These are phyloP conservation scores for Chirona hameri DNA, from an alignment of 2,888 invertebrate genomes.

Conservation along the genomic window DNA sequence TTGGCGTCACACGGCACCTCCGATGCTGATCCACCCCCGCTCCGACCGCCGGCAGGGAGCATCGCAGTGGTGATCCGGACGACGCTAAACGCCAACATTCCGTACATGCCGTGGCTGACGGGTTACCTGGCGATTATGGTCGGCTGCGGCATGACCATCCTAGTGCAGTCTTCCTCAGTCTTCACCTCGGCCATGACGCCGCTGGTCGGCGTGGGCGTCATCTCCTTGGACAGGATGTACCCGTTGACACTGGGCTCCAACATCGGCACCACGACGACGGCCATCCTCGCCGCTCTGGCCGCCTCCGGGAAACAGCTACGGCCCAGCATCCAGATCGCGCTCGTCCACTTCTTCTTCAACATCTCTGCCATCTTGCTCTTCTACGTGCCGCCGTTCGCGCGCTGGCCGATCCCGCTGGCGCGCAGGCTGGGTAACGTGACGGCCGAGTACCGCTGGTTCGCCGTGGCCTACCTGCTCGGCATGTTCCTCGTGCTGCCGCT, in stretches of 20 bases:
- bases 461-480: constrained; percentile 50
- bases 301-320: constrained; percentile 45
- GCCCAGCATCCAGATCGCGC: constrained; percentile 49
- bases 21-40: no score
- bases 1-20: no score
- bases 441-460: constrained; percentile 56
- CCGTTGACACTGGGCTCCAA: constrained; percentile 56
- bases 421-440: constrained; percentile 53
- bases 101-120: constrained; percentile 51
- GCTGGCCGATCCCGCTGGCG: constrained; percentile 53
- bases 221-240: constrained; percentile 54
- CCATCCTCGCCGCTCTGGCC: constrained; percentile 53
- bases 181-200: constrained; percentile 58
- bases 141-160: constrained; percentile 54
- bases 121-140: constrained; percentile 54
- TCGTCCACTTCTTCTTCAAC: constrained; percentile 59
- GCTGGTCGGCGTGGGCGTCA: constrained; percentile 55
- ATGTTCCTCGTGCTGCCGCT: constrained; percentile 48
- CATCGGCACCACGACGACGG: constrained; percentile 57
- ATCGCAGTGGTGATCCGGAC: constrained; percentile 49
- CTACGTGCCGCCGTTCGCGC: constrained; percentile 53
- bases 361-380: constrained; percentile 53
- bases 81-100: constrained; percentile 50
- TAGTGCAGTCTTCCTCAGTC: constrained; percentile 56
- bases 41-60: constrained; percentile 44